These are phyloP conservation scores for Struthidea cinerea DNA, from an alignment of 2,113 vertebrate genomes.

Conservation along the genomic window DNA sequence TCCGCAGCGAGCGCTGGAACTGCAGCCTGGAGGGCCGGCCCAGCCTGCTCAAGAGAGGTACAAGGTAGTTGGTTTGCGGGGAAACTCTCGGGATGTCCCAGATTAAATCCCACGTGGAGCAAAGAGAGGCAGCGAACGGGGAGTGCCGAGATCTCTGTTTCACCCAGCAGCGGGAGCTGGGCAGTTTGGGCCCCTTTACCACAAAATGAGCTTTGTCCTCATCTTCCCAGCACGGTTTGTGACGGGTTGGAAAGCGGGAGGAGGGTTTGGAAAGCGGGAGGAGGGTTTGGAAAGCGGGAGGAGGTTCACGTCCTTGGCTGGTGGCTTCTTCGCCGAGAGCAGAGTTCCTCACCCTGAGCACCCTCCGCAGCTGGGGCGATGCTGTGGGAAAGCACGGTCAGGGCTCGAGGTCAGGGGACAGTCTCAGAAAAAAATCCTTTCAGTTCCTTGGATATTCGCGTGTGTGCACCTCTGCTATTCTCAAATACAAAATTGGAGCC, in stretches of 20 bases:
- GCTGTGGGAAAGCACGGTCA: background rate
- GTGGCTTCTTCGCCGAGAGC: background rate
- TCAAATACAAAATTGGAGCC: background rate
- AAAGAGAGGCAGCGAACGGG: rapidly evolving
- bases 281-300: background rate
- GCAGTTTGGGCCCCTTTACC: background rate
- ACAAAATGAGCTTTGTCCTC: background rate
- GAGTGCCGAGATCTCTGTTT: background rate
- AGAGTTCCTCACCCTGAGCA: background rate
- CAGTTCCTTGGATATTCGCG: background rate
- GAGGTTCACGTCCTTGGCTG: background rate
- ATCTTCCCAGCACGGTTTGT: rapidly evolving
- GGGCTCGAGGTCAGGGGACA: background rate
- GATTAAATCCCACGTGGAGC: background rate
- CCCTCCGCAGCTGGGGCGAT: background rate
- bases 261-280: too few species aligned
- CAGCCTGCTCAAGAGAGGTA: conserved; percentile 93
- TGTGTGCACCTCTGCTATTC: background rate
- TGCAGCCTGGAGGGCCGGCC: conserved; percentile 93
- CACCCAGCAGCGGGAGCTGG: background rate
- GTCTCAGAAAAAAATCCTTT: background rate
- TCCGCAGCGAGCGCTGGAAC: conserved; percentile 96
- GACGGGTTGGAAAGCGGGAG: rapidly evolving
- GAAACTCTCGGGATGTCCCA: background rate
- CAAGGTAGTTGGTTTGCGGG: background rate